These are phyloP conservation scores for Drosophila prosaltans DNA, from an alignment of 1,140 invertebrate genomes.

Conservation along the genomic window DNA sequence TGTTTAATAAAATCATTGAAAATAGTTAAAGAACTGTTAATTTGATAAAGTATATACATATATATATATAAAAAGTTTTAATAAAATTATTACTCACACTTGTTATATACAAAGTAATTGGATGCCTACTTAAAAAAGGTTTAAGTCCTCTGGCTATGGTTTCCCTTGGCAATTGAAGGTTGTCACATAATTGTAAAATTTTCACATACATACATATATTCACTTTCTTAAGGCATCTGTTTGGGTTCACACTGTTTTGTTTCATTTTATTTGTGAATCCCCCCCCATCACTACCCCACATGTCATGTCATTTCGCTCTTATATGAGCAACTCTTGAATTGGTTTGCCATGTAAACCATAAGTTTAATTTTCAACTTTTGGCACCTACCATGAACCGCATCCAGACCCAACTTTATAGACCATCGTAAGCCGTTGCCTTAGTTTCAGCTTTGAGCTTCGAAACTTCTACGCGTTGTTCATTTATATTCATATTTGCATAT, in stretches of 20 bases:
- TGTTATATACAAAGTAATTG: too few relatives aligned
- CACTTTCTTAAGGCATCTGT: conserved; percentile 4
- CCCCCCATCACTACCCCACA: too few relatives aligned
- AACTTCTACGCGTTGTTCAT: conserved; percentile 70
- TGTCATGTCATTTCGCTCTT: conserved; percentile 3
- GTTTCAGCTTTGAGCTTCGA: conserved; percentile 11
- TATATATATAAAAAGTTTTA: too few relatives aligned
- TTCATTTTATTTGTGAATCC: too few relatives aligned
- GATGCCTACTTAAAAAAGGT: too few relatives aligned
- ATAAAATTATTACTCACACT: too few relatives aligned
- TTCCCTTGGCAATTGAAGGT: too few relatives aligned
- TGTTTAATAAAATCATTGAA: too few relatives aligned
- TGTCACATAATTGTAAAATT: conserved; percentile 5
- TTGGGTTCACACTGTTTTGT: background rate
- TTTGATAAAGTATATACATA: too few relatives aligned
- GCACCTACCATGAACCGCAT: background rate
- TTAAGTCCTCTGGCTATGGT: too few relatives aligned
- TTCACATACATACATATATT: background rate
- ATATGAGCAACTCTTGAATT: conserved; percentile 14
- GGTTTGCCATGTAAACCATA: conserved; percentile 19
- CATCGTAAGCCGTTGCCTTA: conserved; percentile 17
- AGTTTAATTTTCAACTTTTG: conserved; percentile 38
- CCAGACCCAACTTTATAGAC: conserved; percentile 19
- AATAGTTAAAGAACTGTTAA: too few relatives aligned
- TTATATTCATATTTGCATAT: conserved; percentile 80